Percentiles rank a stretch among this genome's conserved stretches.
Conservation (phyloP, 2,797 vertebrate genomes). For the Crax fasciolata region DNA sequence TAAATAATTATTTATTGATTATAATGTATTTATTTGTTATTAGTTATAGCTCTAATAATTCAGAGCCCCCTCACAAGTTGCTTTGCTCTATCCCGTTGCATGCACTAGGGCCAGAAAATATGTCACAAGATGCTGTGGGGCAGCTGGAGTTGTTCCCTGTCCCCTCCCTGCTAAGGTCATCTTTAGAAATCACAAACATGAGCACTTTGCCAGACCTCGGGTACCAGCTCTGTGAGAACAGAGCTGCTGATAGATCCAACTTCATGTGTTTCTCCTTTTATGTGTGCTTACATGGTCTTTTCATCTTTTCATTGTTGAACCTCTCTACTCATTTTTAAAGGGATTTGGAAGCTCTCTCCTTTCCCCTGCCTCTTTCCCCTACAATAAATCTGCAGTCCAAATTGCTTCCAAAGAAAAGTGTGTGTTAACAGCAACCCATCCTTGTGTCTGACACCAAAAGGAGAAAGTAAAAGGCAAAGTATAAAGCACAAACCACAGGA, state of each 20-base stretch:
- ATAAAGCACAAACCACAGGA: not conserved
- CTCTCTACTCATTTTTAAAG: not conserved
- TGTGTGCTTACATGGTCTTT: not conserved
- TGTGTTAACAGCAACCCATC: not conserved
- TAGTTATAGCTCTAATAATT: not conserved
- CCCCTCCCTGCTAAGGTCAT: rapidly evolving
- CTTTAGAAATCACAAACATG: not conserved
- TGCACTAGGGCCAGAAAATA: not conserved
- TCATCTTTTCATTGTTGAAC: not conserved
- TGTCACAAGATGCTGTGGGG: rapidly evolving
- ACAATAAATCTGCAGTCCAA: not conserved
- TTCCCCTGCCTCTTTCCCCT: not conserved
- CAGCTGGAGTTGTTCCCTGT: not conserved
- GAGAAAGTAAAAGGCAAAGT: not conserved
- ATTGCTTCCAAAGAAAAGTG: not conserved
- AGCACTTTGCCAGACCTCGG: rapidly evolving
- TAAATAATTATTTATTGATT: not conserved
- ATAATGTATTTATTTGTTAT: not conserved
- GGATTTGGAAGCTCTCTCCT: not conserved
- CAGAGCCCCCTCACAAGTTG: not conserved
- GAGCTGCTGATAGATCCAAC: not conserved
- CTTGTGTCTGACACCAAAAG: not conserved
- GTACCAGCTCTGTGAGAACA: not conserved
- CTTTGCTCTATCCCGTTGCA: not conserved
- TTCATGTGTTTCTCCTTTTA: not conserved